A percentile compares a stretch with the other conserved stretches of the same genome.
Evolutionary conservation across 2,888 invertebrate species (phyloP).

Genomic region (Agrypnus murinus): DNA sequence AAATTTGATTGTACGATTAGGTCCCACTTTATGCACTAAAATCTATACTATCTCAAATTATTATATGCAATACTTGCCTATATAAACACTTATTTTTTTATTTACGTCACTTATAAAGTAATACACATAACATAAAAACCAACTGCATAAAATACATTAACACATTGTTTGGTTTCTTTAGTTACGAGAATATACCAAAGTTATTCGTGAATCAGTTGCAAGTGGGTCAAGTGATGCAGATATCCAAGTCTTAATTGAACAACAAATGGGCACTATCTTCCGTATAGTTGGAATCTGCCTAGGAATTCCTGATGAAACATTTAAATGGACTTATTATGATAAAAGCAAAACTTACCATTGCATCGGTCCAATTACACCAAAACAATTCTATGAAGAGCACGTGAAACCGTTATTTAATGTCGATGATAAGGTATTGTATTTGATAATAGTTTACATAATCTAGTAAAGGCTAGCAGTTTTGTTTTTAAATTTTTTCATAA

Average conservation of each 20-base stretch:
- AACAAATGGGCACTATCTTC: conserved; percentile 85
- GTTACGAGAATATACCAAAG: conserved; percentile 88
- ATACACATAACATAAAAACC: too few relatives aligned
- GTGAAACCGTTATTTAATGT: conserved; percentile 87
- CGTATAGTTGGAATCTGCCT: conserved; percentile 89
- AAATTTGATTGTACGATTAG: too few relatives aligned
- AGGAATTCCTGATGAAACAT: conserved; percentile 85
- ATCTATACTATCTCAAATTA: too few relatives aligned
- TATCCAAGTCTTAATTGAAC: conserved; percentile 77
- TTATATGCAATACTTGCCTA: too few relatives aligned
- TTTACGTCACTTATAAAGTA: too few relatives aligned
- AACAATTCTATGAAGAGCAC: conserved; percentile 86
- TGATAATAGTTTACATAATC: too few relatives aligned
- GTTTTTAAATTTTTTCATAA: too few relatives aligned
- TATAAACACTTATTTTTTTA: too few relatives aligned
- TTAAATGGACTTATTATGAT: conserved; percentile 91
- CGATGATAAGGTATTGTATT: conserved; percentile 81
- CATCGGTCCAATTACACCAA: conserved; percentile 84
- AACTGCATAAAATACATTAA: too few relatives aligned
- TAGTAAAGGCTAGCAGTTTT: too few relatives aligned
- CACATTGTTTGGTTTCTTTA: too few relatives aligned
- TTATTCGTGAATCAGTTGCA: conserved; percentile 78
- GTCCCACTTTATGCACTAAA: too few relatives aligned
- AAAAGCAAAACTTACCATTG: conserved; percentile 84
- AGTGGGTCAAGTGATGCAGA: conserved; percentile 77